Percentiles rank a stretch among this genome's conserved stretches.
Evolutionary conservation across 2,888 invertebrate genomes (phyloP).

Genomic region (Dicycla oo): DNA sequence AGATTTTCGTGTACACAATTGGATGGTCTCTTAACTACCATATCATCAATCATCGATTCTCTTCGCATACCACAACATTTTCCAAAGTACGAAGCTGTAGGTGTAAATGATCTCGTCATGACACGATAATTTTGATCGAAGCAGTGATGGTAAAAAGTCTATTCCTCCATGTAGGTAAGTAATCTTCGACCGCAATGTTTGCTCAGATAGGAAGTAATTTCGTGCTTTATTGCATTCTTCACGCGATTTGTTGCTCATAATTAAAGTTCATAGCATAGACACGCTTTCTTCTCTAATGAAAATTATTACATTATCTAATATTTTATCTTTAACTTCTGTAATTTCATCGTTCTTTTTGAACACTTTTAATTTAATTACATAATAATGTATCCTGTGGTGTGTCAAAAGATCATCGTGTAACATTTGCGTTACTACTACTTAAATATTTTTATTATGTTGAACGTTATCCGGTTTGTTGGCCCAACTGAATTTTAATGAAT

Average conservation of each 20-base stretch:
- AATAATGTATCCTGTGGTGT: conserved; percentile 29
- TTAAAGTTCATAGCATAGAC: conserved; percentile 80
- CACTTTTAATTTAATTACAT: conserved; percentile 2
- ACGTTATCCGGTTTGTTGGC: conserved; percentile 77
- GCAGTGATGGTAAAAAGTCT: conserved; percentile 43
- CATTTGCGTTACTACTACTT: conserved; percentile 67
- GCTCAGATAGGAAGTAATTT: conserved; percentile 83
- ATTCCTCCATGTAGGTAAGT: conserved; percentile 60
- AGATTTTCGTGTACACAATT: conserved; percentile 50
- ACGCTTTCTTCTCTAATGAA: conserved; percentile 82
- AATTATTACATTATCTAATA: conserved; percentile 65
- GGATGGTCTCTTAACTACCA: conserved; percentile 39
- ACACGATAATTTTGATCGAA: conserved; percentile 51
- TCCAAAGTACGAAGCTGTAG: conserved; percentile 35
- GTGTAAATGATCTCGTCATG: conserved; percentile 56
- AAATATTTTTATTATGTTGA: conserved; percentile 70
- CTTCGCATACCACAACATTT: conserved; percentile 49
- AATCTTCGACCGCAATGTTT: conserved; percentile 73
- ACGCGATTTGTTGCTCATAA: conserved; percentile 81
- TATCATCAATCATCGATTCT: conserved; percentile 55
- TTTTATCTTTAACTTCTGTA: conserved; percentile 30
- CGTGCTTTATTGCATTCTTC: conserved; percentile 85
- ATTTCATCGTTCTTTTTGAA: conserved; percentile 6
- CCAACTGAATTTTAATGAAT: conserved; percentile 79
- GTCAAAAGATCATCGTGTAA: conserved; percentile 67